Percentiles rank a stretch among this genome's conserved stretches.
phyloP scores from a whole-genome alignment of 2,888 invertebrate genomes.

The Brachyopa scutellaris region DNA sequence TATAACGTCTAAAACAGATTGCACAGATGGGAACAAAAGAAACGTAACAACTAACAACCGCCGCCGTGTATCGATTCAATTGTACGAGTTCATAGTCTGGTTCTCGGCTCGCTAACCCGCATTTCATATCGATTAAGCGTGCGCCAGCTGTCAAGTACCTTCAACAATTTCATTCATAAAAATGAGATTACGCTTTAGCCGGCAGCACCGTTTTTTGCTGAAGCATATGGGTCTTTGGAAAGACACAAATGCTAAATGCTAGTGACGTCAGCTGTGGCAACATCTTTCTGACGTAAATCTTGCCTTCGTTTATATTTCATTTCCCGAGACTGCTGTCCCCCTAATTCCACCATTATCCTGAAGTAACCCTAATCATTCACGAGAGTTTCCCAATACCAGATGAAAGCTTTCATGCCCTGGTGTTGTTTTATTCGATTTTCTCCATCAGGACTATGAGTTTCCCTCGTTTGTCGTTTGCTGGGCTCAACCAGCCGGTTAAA shows the following conservation, averaged over 20 bases:
- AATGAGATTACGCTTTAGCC: constrained; percentile 3
- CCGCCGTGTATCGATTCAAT: too few species aligned
- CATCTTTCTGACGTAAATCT: constrained; percentile 53
- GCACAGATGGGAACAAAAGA: too few species aligned
- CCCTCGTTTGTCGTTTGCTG: not conserved
- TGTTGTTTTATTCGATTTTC: not conserved
- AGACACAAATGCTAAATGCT: not conserved
- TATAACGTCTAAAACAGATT: too few species aligned
- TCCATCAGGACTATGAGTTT: constrained; percentile 8
- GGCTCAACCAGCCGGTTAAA: constrained; percentile 13
- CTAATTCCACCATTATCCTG: not conserved
- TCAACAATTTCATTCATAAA: constrained; percentile 29
- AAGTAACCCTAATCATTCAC: constrained; percentile 38
- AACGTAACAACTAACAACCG: too few species aligned
- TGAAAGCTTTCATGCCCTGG: constrained; percentile 19
- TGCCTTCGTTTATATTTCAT: not conserved
- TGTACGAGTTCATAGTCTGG: not conserved
- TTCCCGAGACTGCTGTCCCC: not conserved
- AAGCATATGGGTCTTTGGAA: constrained; percentile 20
- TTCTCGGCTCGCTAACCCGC: not conserved
- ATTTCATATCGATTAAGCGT: not conserved
- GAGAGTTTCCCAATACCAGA: not conserved
- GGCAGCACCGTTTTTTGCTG: not conserved
- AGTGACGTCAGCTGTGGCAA: constrained; percentile 47
- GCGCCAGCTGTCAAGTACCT: not conserved